Evolutionary conservation across 2,888 invertebrate genomes (phyloP).

Genomic region (Leucania comma): DNA sequence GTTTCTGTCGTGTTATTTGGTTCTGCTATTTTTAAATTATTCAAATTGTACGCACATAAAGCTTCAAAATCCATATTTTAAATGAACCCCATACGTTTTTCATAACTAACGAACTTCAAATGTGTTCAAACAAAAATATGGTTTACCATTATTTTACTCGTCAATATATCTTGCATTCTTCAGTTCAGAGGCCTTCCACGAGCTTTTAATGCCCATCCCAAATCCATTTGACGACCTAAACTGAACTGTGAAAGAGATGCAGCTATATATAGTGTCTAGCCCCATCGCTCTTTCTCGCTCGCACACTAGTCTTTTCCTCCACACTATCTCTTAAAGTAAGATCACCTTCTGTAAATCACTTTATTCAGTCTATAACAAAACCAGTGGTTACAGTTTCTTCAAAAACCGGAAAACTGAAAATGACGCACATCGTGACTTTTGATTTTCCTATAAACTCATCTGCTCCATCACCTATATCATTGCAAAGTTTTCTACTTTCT

Average conservation of each 20-base stretch:
- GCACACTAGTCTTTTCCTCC: background rate
- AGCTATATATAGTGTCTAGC: no score
- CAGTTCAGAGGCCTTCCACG: no score
- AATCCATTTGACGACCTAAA: no score
- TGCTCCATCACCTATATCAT: background rate
- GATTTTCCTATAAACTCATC: background rate
- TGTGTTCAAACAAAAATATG: background rate
- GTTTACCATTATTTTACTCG: background rate
- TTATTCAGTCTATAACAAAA: background rate
- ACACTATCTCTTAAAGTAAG: background rate
- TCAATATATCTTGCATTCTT: background rate
- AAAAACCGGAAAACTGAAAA: no score
- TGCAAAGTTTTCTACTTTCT: no score
- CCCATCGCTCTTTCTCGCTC: no score
- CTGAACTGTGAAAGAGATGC: no score
- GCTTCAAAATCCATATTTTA: constrained; percentile 38
- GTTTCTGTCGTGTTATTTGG: constrained; percentile 35
- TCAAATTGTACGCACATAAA: constrained; percentile 25
- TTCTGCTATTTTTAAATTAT: constrained; percentile 37
- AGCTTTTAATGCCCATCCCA: no score
- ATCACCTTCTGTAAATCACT: background rate
- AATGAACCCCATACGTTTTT: constrained; percentile 12
- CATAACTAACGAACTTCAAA: constrained; percentile 31
- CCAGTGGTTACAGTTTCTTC: background rate
- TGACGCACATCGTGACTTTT: background rate